Conservation (phyloP, 2,888 invertebrate genomes). For the Parapristionchus giblindavisi region DNA sequence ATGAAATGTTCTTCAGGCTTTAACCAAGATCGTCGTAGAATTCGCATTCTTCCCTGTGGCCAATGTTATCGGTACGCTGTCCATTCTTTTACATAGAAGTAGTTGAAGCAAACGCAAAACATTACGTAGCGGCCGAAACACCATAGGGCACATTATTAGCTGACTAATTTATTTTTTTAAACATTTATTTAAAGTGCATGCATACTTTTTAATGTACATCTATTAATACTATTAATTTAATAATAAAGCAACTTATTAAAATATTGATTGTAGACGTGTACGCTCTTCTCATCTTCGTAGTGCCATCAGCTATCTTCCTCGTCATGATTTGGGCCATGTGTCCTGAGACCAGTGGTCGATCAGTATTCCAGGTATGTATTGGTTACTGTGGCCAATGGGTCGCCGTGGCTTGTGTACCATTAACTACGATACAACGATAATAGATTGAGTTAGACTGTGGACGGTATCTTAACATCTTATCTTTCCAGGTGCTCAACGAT, state of each 20-base stretch:
- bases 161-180: background rate
- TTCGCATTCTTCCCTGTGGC: constrained; percentile 57
- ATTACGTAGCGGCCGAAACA: no score
- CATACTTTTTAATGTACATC: no score
- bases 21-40: constrained; percentile 54
- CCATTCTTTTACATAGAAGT: background rate
- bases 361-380: background rate
- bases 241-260: no score
- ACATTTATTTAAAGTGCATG: no score
- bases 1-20: constrained; percentile 43
- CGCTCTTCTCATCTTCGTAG: background rate
- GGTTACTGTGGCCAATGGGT: no score
- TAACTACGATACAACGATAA: no score
- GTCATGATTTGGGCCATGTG: background rate
- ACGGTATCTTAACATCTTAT: background rate
- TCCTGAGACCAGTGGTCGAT: background rate
- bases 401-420: no score
- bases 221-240: no score
- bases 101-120: background rate
- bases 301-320: constrained; percentile 2
- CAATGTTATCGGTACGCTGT: constrained; percentile 46
- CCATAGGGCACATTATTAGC: no score
- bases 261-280: background rate
- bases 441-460: background rate
- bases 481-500: background rate